Conservation (phyloP, 2,888 invertebrate species). For the Aphrophora alni region DNA sequence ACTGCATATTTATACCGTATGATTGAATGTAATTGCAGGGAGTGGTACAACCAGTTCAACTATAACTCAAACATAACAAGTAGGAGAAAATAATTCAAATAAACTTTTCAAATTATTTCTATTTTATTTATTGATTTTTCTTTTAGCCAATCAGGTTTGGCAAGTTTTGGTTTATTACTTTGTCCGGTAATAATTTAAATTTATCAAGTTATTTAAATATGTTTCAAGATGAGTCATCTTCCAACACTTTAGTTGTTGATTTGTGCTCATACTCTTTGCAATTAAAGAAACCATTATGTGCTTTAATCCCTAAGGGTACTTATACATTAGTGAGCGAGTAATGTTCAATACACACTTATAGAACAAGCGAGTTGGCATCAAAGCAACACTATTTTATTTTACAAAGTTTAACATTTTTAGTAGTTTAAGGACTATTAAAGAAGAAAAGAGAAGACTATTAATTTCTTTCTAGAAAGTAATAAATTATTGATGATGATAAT, state of each 20-base stretch:
- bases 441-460: too few relatives aligned
- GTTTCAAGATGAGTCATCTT: not conserved
- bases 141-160: slow-evolving; percentile 6
- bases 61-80: not conserved
- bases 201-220: not conserved
- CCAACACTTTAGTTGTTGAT: not conserved
- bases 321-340: too few relatives aligned
- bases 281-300: not conserved
- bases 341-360: too few relatives aligned
- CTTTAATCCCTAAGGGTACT: too few relatives aligned
- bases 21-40: slow-evolving; percentile 2
- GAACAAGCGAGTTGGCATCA: too few relatives aligned
- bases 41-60: not conserved
- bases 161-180: not conserved
- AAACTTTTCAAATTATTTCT: slow-evolving; percentile 4
- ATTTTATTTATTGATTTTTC: slow-evolving; percentile 1
- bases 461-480: too few relatives aligned
- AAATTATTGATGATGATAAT: too few relatives aligned
- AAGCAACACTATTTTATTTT: too few relatives aligned
- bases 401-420: too few relatives aligned
- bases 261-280: not conserved
- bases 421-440: too few relatives aligned
- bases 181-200: not conserved
- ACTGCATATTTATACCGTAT: slow-evolving; percentile 2
- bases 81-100: slow-evolving; percentile 9